A percentile compares a stretch with the other conserved stretches of the same genome.
Evolutionary conservation across 2,797 vertebrate genomes (phyloP).

Genomic region (Pipistrellus nathusii): DNA sequence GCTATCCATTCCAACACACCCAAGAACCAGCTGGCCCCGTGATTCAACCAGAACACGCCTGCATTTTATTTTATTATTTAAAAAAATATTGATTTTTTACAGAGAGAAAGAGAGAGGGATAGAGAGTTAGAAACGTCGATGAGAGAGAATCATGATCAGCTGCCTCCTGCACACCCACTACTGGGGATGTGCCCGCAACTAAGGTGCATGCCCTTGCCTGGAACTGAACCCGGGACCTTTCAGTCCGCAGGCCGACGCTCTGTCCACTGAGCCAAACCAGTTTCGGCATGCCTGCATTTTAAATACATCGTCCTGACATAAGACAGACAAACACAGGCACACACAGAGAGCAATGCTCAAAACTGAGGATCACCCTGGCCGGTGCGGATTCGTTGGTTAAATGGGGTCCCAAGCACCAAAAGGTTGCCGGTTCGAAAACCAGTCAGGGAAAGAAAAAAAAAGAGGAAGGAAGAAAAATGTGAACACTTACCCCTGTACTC

Average conservation of each 20-base stretch:
- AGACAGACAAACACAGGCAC: too few relatives aligned
- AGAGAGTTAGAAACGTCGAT: too few relatives aligned
- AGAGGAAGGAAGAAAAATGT: neutral
- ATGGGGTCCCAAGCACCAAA: neutral
- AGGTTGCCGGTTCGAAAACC: neutral
- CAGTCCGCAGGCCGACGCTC: too few relatives aligned
- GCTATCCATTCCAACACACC: neutral
- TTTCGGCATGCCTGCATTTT: neutral
- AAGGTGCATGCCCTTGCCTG: too few relatives aligned
- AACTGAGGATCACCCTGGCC: constrained; percentile 23
- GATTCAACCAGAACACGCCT: neutral
- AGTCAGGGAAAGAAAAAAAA: too few relatives aligned
- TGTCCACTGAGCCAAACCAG: too few relatives aligned
- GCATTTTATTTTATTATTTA: neutral
- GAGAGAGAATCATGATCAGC: too few relatives aligned
- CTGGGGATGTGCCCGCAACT: too few relatives aligned
- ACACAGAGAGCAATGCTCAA: neutral
- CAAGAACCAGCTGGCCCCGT: fast-evolving
- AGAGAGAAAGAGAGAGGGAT: too few relatives aligned
- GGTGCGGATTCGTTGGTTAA: neutral
- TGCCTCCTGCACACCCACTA: too few relatives aligned
- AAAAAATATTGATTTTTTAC: too few relatives aligned
- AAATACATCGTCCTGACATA: neutral
- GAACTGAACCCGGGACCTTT: too few relatives aligned
- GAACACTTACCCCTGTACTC: constrained; percentile 96